A percentile compares a stretch with the other conserved stretches of the same genome.
Evolutionary conservation across 2,113 vertebrate genomes (phyloP).

Genomic region (Falcunculus frontatus): DNA sequence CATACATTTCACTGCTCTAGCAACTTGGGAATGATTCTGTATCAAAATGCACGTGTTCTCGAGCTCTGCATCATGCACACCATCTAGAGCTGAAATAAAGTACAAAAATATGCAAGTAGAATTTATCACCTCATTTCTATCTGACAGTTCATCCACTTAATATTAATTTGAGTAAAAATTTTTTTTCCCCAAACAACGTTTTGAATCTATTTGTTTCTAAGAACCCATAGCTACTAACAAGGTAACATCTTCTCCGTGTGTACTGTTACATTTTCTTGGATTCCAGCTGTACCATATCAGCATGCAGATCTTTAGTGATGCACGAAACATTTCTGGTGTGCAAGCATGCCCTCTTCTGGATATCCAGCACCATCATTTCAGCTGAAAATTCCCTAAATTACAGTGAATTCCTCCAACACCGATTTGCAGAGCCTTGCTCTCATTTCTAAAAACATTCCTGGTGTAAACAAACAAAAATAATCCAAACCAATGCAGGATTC

Average conservation of each 20-base stretch:
- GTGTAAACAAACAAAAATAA: not conserved
- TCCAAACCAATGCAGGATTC: not conserved
- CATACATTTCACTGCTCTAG: not conserved
- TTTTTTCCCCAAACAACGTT: not conserved
- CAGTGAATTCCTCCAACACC: not conserved
- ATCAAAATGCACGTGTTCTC: not conserved
- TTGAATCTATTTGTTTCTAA: conserved; percentile 22
- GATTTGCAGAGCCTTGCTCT: not conserved
- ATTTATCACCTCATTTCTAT: not conserved
- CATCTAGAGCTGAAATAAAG: not conserved
- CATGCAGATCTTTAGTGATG: not conserved
- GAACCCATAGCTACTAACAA: not conserved
- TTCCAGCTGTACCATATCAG: not conserved
- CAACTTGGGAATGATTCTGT: not conserved
- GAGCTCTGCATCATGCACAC: not conserved
- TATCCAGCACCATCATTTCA: not conserved
- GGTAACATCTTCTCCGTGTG: not conserved
- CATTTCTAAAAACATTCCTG: not conserved
- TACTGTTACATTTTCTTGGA: conserved; percentile 8
- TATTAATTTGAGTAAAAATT: not conserved
- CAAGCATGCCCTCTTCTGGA: conserved; percentile 77
- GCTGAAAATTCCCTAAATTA: not conserved
- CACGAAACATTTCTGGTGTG: not conserved
- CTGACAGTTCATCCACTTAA: not conserved
- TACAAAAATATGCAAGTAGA: not conserved